These are phyloP conservation scores for Psilanteris sp. DNA, from an alignment of 1,140 invertebrate species.

Conservation along the genomic window DNA sequence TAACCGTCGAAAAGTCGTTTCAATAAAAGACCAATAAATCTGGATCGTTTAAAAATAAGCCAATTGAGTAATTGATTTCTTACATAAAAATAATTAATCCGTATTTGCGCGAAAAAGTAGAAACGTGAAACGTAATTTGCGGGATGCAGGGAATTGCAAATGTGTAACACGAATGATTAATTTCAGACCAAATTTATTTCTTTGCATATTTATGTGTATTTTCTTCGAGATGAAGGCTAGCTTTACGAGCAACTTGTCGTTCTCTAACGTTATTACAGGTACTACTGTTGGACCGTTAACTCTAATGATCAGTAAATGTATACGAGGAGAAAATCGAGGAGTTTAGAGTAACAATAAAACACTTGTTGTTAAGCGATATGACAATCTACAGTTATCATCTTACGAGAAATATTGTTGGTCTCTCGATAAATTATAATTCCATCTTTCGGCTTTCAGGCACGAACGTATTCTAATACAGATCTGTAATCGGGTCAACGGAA, in stretches of 20 bases:
- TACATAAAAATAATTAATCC: no score
- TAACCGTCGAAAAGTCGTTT: no score
- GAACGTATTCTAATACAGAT: background rate
- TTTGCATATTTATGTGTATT: conserved; percentile 11
- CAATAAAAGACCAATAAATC: no score
- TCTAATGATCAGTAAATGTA: conserved; percentile 57
- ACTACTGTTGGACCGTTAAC: conserved; percentile 49
- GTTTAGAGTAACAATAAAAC: conserved; percentile 49
- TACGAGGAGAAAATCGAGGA: conserved; percentile 45
- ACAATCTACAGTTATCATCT: conserved; percentile 47
- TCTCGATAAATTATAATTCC: conserved; percentile 35
- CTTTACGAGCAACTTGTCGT: conserved; percentile 40
- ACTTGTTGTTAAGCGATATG: conserved; percentile 36
- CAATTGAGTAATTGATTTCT: no score
- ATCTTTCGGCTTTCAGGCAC: conserved; percentile 3
- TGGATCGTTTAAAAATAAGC: no score
- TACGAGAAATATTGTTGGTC: conserved; percentile 19
- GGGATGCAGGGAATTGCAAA: background rate
- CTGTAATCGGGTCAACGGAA: conserved; percentile 32
- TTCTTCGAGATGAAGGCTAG: conserved; percentile 11
- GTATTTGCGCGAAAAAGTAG: no score
- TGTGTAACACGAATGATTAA: conserved; percentile 2
- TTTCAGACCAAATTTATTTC: conserved; percentile 16
- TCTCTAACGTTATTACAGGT: conserved; percentile 37
- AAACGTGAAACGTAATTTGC: no score